Evolutionary conservation across 2,113 vertebrate species (phyloP), one percentile per base, ranked within the genome.

Genomic region (Epinephelus moara): DNA sequence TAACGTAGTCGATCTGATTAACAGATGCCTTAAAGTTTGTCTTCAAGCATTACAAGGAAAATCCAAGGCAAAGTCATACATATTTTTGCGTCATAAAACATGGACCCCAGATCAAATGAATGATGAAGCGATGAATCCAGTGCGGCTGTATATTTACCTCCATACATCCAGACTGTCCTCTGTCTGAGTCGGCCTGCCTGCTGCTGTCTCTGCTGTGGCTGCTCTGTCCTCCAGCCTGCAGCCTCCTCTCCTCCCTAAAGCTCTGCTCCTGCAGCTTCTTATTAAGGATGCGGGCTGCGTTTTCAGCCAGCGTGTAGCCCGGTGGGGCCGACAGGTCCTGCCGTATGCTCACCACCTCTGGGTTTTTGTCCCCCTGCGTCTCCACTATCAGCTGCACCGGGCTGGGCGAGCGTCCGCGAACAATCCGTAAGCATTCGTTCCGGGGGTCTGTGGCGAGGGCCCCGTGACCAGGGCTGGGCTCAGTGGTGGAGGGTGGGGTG

Each of bases 301-400:
- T 99, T 91, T 99, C 98, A 1, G 97, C 92, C 82, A 99, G 95
- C 0, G 96, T 97, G 87, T 98, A 97, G 50, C 97, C 97, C 10
- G 97, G 97, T 25, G 98, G 97, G 15, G 97, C 96, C 0, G 97
- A 98, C 75, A 99, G 93, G 91, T 99, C 98, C 94, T 98, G 98
- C 71, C 96, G 96, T 86, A 96, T 94, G 63, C 96, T 96, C 15
- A 94, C 95, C 66, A 94, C 94, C 85, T 99, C 98, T 25, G 94
- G 90, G 86, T 94, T 96, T 72, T 95, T 97, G 80, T 98, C 98
- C 56, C 96, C 96, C 89, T 96, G 96, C 0, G 85, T 88, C 83
- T 99, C 98, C 59, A 96, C 92, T 18, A 96, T 95, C 60, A 96
- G 72, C 75, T 96, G 96, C 17, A 97, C 95, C 8, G 98, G 98